Conservation (phyloP, 2,888 invertebrate genomes). For the Xylota segnis region DNA sequence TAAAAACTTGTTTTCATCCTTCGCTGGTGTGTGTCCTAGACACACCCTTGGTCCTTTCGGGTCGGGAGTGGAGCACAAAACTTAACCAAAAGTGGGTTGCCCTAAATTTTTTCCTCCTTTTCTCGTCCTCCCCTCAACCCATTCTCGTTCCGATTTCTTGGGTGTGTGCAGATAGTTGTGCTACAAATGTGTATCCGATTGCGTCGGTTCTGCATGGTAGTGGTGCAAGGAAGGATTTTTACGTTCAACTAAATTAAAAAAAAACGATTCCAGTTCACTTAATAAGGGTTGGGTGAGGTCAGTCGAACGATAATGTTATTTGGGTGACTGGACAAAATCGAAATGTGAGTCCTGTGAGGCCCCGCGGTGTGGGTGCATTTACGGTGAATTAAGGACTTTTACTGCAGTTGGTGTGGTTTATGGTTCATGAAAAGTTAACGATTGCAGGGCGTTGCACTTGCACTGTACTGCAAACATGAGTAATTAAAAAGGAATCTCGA, state of each 20-base stretch:
- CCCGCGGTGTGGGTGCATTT: neutral
- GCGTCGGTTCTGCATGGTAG: neutral
- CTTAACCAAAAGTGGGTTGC: constrained; percentile 29
- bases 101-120: constrained; percentile 18
- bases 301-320: constrained; percentile 12
- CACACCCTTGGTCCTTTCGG: constrained; percentile 42
- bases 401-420: neutral
- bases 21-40: constrained; percentile 39
- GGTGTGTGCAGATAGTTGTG: neutral
- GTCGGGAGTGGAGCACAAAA: neutral
- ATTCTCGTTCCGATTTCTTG: neutral
- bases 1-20: constrained; percentile 8
- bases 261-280: constrained; percentile 5
- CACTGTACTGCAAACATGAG: neutral
- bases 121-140: neutral
- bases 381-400: neutral
- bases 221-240: neutral
- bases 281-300: constrained; percentile 44
- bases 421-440: neutral
- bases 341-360: neutral
- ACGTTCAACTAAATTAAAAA: constrained; percentile 1
- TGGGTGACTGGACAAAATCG: neutral
- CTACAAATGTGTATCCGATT: constrained; percentile 19
- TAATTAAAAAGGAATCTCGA: neutral
- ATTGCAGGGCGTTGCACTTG: neutral